Percentiles rank a stretch among this genome's conserved stretches.
Evolutionary conservation across 2,888 invertebrate species (phyloP).

Genomic region (Euplexia lucipara): DNA sequence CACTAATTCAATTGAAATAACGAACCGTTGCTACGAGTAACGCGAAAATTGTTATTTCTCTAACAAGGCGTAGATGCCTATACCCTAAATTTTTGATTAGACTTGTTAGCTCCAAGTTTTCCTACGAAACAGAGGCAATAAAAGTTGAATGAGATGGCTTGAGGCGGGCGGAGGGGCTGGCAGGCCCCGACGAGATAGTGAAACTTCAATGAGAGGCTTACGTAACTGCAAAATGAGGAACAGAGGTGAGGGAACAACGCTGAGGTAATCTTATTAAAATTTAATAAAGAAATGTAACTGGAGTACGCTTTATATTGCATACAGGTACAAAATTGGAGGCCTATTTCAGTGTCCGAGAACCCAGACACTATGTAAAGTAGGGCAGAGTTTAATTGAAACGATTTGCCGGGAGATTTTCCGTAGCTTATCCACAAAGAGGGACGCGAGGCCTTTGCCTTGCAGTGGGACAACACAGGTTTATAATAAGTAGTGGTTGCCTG

Average conservation of each 20-base stretch:
- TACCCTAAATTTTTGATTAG: conserved; percentile 45
- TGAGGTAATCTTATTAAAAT: conserved; percentile 40
- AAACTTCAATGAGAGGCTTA: conserved; percentile 81
- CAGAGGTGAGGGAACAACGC: conserved; percentile 16
- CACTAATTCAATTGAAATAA: background rate
- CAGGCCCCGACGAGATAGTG: conserved; percentile 62
- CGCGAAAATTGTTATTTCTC: background rate
- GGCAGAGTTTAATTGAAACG: too few relatives aligned
- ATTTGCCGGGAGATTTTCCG: background rate
- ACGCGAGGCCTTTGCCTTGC: too few relatives aligned
- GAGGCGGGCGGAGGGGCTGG: conserved; percentile 40
- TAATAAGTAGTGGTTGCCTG: too few relatives aligned
- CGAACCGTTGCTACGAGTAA: background rate
- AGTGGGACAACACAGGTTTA: too few relatives aligned
- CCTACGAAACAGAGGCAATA: conserved; percentile 62
- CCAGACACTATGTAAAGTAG: background rate
- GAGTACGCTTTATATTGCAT: background rate
- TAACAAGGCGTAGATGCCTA: conserved; percentile 9
- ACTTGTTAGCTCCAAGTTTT: conserved; percentile 25
- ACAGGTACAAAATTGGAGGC: conserved; percentile 3
- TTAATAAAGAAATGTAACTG: conserved; percentile 23
- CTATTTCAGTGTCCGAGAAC: background rate
- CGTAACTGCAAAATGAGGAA: conserved; percentile 70
- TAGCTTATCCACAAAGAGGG: background rate
- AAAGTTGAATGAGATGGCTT: conserved; percentile 72